Percentiles rank a stretch among this genome's conserved stretches.
Conservation (phyloP, 2,888 invertebrate species). For the Emmelina monodactyla region DNA sequence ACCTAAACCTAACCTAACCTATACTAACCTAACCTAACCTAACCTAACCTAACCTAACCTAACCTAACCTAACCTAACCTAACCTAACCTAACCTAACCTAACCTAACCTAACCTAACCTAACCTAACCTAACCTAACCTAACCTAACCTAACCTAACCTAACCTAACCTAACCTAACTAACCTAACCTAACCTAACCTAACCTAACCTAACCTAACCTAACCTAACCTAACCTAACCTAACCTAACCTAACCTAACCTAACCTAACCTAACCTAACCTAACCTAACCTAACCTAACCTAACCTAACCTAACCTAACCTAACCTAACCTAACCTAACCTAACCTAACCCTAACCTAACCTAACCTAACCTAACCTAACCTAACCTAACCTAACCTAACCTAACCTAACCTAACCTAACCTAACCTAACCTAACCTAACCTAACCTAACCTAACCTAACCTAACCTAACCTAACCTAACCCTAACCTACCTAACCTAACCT, state of each 20-base stretch:
- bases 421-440: no score
- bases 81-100: conserved; percentile 6
- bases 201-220: conserved; percentile 4
- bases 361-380: conserved; percentile 2
- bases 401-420: background rate
- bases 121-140: conserved; percentile 4
- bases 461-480: background rate
- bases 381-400: background rate
- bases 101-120: conserved; percentile 7
- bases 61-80: conserved; percentile 6
- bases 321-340: conserved; percentile 8
- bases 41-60: conserved; percentile 10
- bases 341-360: conserved; percentile 11
- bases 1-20: background rate
- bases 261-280: conserved; percentile 3
- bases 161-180: conserved; percentile 6
- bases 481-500: conserved; percentile 4
- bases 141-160: conserved; percentile 6
- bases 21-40: conserved; percentile 3
- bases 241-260: conserved; percentile 3
- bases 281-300: conserved; percentile 1
- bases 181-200: conserved; percentile 4
- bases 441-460: background rate
- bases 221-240: conserved; percentile 4
- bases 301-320: conserved; percentile 5